A percentile compares a stretch with the other conserved stretches of the same genome.
These are phyloP conservation scores for Grallaria varia DNA, from an alignment of 2,113 vertebrate species.

Conservation along the genomic window DNA sequence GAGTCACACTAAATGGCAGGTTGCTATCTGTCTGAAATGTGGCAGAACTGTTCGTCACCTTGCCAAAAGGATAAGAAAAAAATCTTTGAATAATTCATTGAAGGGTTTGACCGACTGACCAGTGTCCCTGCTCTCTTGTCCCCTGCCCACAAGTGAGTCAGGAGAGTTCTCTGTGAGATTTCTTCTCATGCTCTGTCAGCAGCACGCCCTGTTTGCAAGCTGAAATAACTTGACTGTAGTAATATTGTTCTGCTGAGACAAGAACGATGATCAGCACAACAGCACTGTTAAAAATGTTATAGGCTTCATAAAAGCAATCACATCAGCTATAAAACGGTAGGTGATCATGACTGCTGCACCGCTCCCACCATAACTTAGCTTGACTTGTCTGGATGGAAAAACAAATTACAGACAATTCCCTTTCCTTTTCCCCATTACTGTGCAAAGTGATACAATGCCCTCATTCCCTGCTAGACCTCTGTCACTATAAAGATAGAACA, in stretches of 20 bases:
- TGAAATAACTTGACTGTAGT: conserved; percentile 58
- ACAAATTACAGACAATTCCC: conserved; percentile 72
- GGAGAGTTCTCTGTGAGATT: neutral
- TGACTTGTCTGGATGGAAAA: conserved; percentile 72
- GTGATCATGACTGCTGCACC: conserved; percentile 68
- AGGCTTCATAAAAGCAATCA: conserved; percentile 76
- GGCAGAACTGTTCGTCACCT: neutral
- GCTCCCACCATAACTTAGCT: conserved; percentile 68
- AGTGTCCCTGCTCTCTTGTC: neutral
- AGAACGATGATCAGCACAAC: conserved; percentile 62
- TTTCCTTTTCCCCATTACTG: conserved; percentile 33
- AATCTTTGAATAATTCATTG: conserved; percentile 47
- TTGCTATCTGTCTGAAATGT: neutral
- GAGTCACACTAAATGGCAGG: conserved; percentile 39
- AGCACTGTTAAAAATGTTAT: conserved; percentile 66
- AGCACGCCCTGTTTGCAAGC: conserved; percentile 18
- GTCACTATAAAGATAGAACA: conserved; percentile 54
- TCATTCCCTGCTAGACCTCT: conserved; percentile 48
- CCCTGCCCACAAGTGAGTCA: neutral
- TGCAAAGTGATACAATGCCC: conserved; percentile 46
- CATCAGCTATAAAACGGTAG: conserved; percentile 73
- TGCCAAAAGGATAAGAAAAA: conserved; percentile 10
- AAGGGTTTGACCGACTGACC: neutral
- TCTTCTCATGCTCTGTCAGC: conserved; percentile 14
- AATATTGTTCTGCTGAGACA: conserved; percentile 70